Evolutionary conservation across 2,888 invertebrate genomes (phyloP), one percentile per base, ranked within the genome.

Genomic region (Pterostichus niger): DNA sequence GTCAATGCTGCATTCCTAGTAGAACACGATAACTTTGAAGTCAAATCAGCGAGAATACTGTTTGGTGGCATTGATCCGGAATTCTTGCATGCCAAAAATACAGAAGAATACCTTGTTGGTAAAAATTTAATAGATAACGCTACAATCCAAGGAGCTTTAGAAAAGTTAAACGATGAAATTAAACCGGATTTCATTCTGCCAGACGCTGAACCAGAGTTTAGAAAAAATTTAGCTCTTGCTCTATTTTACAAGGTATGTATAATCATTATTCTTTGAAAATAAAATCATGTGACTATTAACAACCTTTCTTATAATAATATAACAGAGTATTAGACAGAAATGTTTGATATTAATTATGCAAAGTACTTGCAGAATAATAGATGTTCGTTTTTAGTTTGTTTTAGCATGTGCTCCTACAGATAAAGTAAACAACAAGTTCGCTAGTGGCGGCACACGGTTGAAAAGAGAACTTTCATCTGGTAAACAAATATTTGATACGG

Each of bases 201-300:
- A 0, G 94, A 95, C 86, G 93, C 95, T 0, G 92, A 93, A 0
- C 93, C 94, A 0, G 90, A 90, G 54, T 96, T 94, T 86, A 92
- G 96, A 15, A 94, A 93, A 86, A 91, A 91, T 11, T 90, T 97
- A 7, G 95, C 96, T 0, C 90, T 94, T 80, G 92, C 94, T 4
- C 90, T 97, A 13, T 94, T 97, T 87, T 97, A 96, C 88, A 96
- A 96, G 92, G 95, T 94, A 88, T 86, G 35, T 40, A 24, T 24
- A 2, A 24, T 2, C 3, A 24, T 24, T 24, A 24, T 24, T 24
- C 24, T 24, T 24, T 24, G 24, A 24, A 24, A 24, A 24, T 24
- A 24, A 24, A 24, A 24, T 24, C 3, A 1, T 24, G 24, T 24
- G 1, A 3, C 24, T 24, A 24, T 3, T 3, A 24, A 24, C 24